Conservation (phyloP, 1,140 invertebrate genomes). For the Sinonovacula constricta region DNA sequence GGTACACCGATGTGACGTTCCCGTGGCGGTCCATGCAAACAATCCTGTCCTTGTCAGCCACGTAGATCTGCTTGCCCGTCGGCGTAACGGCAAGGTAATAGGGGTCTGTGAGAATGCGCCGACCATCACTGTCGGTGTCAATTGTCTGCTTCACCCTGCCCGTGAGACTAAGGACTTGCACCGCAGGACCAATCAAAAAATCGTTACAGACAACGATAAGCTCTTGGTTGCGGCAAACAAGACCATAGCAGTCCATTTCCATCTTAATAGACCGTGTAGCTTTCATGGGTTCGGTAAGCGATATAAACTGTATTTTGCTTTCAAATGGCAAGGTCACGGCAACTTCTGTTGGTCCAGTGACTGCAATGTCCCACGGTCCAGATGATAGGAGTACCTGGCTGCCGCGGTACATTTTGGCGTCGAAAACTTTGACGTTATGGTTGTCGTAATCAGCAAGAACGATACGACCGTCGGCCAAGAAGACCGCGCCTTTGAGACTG, state of each 20-base stretch:
- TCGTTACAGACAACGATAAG: slow-evolving; percentile 48
- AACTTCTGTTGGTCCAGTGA: slow-evolving; percentile 42
- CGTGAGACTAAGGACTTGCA: slow-evolving; percentile 42
- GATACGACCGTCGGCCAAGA: slow-evolving; percentile 33
- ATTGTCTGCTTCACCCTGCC: slow-evolving; percentile 50
- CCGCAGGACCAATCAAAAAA: slow-evolving; percentile 42
- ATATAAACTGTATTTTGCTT: slow-evolving; percentile 49
- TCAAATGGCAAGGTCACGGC: slow-evolving; percentile 46
- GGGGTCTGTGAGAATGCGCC: slow-evolving; percentile 37
- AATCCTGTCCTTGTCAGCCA: slow-evolving; percentile 45
- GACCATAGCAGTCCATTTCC: slow-evolving; percentile 48
- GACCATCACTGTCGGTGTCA: slow-evolving; percentile 35
- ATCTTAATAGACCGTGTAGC: slow-evolving; percentile 38
- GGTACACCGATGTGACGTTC: slow-evolving; percentile 43
- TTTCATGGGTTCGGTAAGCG: slow-evolving; percentile 30
- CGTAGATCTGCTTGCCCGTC: slow-evolving; percentile 44
- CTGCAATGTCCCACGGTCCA: slow-evolving; percentile 45
- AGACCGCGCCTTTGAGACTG: slow-evolving; percentile 36
- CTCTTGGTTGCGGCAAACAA: slow-evolving; percentile 48
- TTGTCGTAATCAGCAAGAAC: slow-evolving; percentile 47
- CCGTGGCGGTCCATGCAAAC: slow-evolving; percentile 52
- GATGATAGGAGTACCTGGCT: slow-evolving; percentile 32
- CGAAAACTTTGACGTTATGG: slow-evolving; percentile 45
- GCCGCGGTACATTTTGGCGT: slow-evolving; percentile 42
- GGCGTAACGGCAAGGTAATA: slow-evolving; percentile 45